Conservation (phyloP, 2,113 vertebrate species). For the Phylloscopus trochiloides region DNA sequence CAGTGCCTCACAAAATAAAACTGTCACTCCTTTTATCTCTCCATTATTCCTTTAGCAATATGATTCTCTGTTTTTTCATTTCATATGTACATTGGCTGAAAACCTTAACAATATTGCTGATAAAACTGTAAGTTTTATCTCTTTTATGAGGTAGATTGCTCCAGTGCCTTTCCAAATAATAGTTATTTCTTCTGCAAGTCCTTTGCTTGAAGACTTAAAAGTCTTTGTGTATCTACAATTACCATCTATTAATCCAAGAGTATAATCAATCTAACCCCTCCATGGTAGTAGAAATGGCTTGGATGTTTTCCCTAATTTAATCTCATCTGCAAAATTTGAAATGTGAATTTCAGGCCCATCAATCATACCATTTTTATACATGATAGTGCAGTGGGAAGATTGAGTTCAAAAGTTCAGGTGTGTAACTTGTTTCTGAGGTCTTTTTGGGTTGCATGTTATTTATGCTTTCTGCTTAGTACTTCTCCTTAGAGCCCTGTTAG, state of each 20-base stretch:
- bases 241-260: constrained; percentile 25
- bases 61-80: constrained; percentile 56
- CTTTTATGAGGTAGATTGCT: constrained; percentile 8
- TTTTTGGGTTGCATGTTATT: background rate
- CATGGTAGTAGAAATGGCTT: background rate
- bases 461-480: background rate
- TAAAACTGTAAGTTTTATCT: background rate
- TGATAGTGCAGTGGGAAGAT: background rate
- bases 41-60: constrained; percentile 36
- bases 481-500: background rate
- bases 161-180: constrained; percentile 4
- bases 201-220: constrained; percentile 21
- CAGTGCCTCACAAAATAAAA: background rate
- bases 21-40: constrained; percentile 2
- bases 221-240: constrained; percentile 12
- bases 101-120: constrained; percentile 8
- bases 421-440: background rate
- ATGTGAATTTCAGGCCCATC: background rate
- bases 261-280: constrained; percentile 1
- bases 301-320: constrained; percentile 29
- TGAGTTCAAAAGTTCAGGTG: constrained; percentile 14
- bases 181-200: background rate
- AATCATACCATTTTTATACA: background rate
- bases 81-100: constrained; percentile 32
- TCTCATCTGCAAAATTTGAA: constrained; percentile 24